These are phyloP conservation scores for Ophraella communa DNA, from an alignment of 2,888 invertebrate genomes.

Conservation along the genomic window DNA sequence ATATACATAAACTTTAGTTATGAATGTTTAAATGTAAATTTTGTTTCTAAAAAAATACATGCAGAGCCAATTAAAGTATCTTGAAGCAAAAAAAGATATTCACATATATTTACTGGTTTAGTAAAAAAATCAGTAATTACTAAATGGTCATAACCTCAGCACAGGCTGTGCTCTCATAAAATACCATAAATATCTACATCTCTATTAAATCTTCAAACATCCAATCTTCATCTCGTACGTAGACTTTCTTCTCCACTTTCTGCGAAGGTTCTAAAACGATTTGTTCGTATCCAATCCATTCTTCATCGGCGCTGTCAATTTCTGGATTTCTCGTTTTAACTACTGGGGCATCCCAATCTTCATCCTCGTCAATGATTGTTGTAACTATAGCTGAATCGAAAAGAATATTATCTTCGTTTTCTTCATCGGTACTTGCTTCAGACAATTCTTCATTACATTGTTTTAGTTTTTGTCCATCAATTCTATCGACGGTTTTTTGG, in stretches of 20 bases:
- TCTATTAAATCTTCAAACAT: constrained; percentile 45
- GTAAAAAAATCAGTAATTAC: too few relatives aligned
- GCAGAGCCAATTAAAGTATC: too few relatives aligned
- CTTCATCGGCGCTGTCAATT: constrained; percentile 43
- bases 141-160: too few relatives aligned
- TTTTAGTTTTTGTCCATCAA: constrained; percentile 1
- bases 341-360: constrained; percentile 44
- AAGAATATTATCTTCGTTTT: background rate
- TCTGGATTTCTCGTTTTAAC: constrained; percentile 31
- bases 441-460: background rate
- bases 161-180: too few relatives aligned
- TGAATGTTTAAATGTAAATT: too few relatives aligned
- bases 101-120: too few relatives aligned
- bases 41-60: too few relatives aligned
- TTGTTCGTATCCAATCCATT: constrained; percentile 39
- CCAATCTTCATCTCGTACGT: constrained; percentile 44
- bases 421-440: background rate
- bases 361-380: constrained; percentile 12
- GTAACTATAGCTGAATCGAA: background rate
- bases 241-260: constrained; percentile 14
- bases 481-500: background rate
- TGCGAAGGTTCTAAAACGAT: background rate
- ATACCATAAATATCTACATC: too few relatives aligned
- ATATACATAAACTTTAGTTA: too few relatives aligned
- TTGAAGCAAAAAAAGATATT: too few relatives aligned